Evolutionary conservation across 2,113 vertebrate genomes (phyloP).

Genomic region (Larimichthys crocea): DNA sequence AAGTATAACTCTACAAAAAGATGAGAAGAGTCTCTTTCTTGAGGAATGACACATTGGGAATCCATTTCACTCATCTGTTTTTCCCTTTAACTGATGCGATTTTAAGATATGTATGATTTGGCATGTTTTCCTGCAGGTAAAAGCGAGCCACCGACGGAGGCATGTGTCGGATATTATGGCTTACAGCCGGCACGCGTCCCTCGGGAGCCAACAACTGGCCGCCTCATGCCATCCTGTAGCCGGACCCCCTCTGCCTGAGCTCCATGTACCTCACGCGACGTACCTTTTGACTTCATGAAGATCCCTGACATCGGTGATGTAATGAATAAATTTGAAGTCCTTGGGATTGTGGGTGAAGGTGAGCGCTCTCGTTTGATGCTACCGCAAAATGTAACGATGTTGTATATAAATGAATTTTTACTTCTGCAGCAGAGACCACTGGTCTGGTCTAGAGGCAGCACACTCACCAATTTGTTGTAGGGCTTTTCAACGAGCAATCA

Average conservation of each 20-base stretch:
- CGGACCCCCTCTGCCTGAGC: slow-evolving; percentile 53
- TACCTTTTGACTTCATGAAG: slow-evolving; percentile 97
- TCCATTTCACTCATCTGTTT: background rate
- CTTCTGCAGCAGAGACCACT: background rate
- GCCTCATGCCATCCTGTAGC: slow-evolving; percentile 65
- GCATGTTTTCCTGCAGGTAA: slow-evolving; percentile 58
- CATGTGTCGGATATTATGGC: slow-evolving; percentile 68
- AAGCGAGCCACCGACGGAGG: slow-evolving; percentile 31
- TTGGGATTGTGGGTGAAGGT: slow-evolving; percentile 99
- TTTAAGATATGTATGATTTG: background rate
- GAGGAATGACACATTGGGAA: background rate
- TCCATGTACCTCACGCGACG: slow-evolving; percentile 66
- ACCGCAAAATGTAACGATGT: background rate
- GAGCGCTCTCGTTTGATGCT: slow-evolving; percentile 69
- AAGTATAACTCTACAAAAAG: background rate
- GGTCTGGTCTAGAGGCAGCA: background rate
- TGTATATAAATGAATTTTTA: background rate
- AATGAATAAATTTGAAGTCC: slow-evolving; percentile 99
- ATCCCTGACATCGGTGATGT: slow-evolving; percentile 98
- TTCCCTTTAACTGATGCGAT: too few species aligned
- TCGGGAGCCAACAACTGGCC: slow-evolving; percentile 60
- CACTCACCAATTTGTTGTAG: slow-evolving; percentile 4
- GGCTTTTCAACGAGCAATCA: slow-evolving; percentile 42
- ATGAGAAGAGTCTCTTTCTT: background rate
- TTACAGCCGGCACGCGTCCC: slow-evolving; percentile 33